These are phyloP conservation scores for Cariama cristata DNA, from an alignment of 2,113 vertebrate species.

Conservation along the genomic window DNA sequence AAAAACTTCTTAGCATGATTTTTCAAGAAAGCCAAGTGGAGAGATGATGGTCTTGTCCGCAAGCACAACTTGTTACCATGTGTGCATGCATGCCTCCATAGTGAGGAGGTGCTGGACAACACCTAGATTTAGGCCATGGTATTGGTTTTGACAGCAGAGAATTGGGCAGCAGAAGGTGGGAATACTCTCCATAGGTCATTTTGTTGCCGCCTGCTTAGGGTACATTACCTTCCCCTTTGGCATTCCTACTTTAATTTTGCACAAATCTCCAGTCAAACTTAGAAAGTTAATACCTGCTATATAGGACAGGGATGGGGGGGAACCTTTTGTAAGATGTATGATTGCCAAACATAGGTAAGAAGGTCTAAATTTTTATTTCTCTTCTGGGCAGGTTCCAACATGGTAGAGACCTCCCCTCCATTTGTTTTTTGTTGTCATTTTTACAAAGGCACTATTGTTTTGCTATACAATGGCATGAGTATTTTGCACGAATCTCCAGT, in stretches of 20 bases:
- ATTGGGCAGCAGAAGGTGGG: background rate
- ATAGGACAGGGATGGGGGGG: background rate
- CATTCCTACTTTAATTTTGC: background rate
- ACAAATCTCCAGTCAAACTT: background rate
- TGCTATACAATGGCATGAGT: background rate
- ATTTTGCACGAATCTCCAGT: background rate
- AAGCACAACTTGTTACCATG: background rate
- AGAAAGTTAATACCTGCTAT: background rate
- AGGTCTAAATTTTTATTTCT: background rate
- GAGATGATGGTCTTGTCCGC: background rate
- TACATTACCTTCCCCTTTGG: background rate
- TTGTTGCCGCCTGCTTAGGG: background rate
- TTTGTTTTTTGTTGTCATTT: background rate
- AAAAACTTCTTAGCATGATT: background rate
- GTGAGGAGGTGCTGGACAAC: background rate
- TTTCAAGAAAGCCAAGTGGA: background rate
- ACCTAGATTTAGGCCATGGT: too few species aligned
- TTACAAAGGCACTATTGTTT: background rate
- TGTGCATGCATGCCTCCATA: rapidly evolving
- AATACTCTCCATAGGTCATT: background rate
- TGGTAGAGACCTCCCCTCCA: background rate
- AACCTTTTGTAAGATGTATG: background rate
- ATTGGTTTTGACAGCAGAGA: background rate
- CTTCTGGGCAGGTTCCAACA: background rate
- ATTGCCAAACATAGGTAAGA: background rate